Conservation (phyloP, 1,140 invertebrate species). For the Telenomus remus region DNA sequence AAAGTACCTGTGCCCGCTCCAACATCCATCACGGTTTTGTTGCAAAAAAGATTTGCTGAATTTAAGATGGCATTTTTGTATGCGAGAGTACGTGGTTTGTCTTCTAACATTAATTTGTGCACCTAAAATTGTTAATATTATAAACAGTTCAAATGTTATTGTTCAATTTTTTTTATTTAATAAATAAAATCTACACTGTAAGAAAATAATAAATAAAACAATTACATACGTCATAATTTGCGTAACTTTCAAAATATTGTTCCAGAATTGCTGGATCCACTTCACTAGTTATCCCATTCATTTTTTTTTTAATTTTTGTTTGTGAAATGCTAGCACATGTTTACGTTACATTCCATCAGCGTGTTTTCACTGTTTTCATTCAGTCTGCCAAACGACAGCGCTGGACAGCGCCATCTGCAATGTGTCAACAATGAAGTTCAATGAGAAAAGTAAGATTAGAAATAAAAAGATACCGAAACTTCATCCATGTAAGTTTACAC, state of each 20-base stretch:
- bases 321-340: too few relatives aligned
- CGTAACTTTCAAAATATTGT: slow-evolving; percentile 66
- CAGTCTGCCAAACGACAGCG: too few relatives aligned
- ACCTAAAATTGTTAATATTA: slow-evolving; percentile 77
- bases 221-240: slow-evolving; percentile 64
- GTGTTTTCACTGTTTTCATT: too few relatives aligned
- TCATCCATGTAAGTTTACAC: too few relatives aligned
- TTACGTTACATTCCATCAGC: too few relatives aligned
- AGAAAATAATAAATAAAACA: background rate
- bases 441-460: too few relatives aligned
- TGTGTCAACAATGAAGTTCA: too few relatives aligned
- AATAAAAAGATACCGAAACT: too few relatives aligned
- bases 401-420: too few relatives aligned
- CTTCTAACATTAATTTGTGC: slow-evolving; percentile 87
- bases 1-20: slow-evolving; percentile 89
- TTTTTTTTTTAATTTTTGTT: too few relatives aligned
- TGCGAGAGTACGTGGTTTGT: slow-evolving; percentile 90
- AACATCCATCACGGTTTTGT: slow-evolving; percentile 93
- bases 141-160: background rate
- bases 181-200: background rate
- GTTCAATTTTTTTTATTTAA: background rate
- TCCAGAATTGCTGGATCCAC: slow-evolving; percentile 17
- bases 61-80: slow-evolving; percentile 93
- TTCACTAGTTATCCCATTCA: too few relatives aligned
- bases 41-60: slow-evolving; percentile 80